Evolutionary conservation across 2,797 vertebrate species (phyloP), one percentile per base, ranked within the genome.

Genomic region (Tenualosa ilisha): DNA sequence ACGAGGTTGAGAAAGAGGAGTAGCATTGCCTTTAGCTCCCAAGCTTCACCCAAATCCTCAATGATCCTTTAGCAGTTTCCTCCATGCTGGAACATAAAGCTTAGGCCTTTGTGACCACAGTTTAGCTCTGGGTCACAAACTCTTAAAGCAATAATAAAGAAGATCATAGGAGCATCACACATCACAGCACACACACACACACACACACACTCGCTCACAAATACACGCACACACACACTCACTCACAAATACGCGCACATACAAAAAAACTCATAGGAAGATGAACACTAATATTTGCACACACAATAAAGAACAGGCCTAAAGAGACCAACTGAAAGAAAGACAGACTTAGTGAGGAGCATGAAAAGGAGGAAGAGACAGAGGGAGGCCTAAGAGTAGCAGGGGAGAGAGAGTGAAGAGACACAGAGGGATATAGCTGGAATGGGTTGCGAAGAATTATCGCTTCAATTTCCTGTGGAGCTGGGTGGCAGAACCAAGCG

Each of bases 391-490:
- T 46, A 22, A 63, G 61, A 63, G 61, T n/a, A 26, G 22, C 22
- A 56, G 17, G 46, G 3, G 13, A 37, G 24, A 31, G 31, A 31
- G 12, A 37, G 3, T 13, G 65, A 68, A 65, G 82, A 63, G 31
- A 61, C 79, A 89, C 86, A 65, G 72, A 51, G 65, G 56, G 86
- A 88, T 86, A 86, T 88, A 13, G 15, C 65, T 40, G 4, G 31
- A 31, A 72, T 72, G 65, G 65, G 15, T 13, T 1, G 65, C 31
- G 17, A 89, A 94, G 92, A 95, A 94, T 94, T 94, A 95, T 93
- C 87, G 92, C 92, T 95, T 94, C 93, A 94, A 95, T 95, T 95
- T 95, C 93, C 92, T 89, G 82, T 86, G 90, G 90, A 89, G 89
- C 92, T 92, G 90, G 90, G 90, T 91, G 90, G 91, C 56, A 87